These are phyloP conservation scores for Drosophila hydei DNA, from an alignment of 1,140 invertebrate genomes.

Conservation along the genomic window DNA sequence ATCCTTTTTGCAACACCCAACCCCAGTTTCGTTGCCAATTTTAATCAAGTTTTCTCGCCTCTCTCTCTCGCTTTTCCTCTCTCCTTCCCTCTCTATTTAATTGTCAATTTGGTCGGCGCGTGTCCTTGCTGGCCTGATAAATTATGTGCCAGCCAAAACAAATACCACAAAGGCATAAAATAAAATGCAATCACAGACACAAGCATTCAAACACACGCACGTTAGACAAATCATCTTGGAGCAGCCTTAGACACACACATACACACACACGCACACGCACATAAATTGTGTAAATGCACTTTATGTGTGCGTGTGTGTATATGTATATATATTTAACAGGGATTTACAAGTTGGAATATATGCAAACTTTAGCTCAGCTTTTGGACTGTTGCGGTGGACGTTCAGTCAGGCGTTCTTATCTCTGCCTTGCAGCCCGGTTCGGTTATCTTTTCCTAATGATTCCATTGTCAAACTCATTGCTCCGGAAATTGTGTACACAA, in stretches of 20 bases:
- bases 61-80: constrained; percentile 47
- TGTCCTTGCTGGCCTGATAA: constrained; percentile 66
- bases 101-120: constrained; percentile 74
- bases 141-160: constrained; percentile 55
- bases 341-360: constrained; percentile 34
- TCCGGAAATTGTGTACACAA: constrained; percentile 79
- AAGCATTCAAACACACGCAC: constrained; percentile 7
- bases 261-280: constrained; percentile 1
- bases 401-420: constrained; percentile 67
- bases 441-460: constrained; percentile 75
- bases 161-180: constrained; percentile 33
- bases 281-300: constrained; percentile 14
- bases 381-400: constrained; percentile 24
- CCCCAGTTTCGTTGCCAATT: constrained; percentile 56
- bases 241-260: constrained; percentile 12
- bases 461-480: constrained; percentile 78
- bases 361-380: constrained; percentile 32
- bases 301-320: constrained; percentile 12
- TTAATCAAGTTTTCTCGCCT: constrained; percentile 78
- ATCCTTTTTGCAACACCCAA: constrained; percentile 12
- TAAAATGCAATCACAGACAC: constrained; percentile 56
- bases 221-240: constrained; percentile 28
- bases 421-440: constrained; percentile 36
- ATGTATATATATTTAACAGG: constrained; percentile 10
- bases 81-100: constrained; percentile 67